These are phyloP conservation scores for Drosophila flavopinicola DNA, from an alignment of 2,888 invertebrate genomes.

Conservation along the genomic window DNA sequence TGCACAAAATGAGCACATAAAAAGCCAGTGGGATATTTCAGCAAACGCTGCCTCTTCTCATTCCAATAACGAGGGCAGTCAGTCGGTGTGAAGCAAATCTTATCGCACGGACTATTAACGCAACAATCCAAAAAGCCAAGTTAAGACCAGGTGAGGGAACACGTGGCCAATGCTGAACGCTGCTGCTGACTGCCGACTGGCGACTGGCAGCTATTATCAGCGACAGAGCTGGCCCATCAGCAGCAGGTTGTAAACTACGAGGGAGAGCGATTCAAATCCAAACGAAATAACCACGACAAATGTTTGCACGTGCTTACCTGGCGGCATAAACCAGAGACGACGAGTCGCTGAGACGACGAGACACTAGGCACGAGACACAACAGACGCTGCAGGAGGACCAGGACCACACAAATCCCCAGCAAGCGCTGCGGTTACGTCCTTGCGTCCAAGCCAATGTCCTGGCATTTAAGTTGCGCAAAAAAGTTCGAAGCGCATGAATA, in stretches of 20 bases:
- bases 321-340: constrained; percentile 60
- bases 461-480: constrained; percentile 61
- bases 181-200: constrained; percentile 8
- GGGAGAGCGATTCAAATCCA: constrained; percentile 71
- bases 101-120: constrained; percentile 71
- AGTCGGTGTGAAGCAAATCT: constrained; percentile 50
- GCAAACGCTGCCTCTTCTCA: constrained; percentile 24
- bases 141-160: constrained; percentile 58
- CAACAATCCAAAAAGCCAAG: constrained; percentile 68
- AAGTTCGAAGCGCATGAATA: constrained; percentile 63
- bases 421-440: constrained; percentile 38
- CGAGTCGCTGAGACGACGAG: constrained; percentile 13
- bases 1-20: constrained; percentile 3
- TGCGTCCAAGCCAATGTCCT: constrained; percentile 37
- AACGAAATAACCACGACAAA: constrained; percentile 78
- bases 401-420: constrained; percentile 40
- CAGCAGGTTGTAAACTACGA: constrained; percentile 72
- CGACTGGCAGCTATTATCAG: constrained; percentile 67
- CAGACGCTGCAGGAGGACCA: constrained; percentile 1
- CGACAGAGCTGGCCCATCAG: constrained; percentile 57
- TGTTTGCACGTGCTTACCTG: constrained; percentile 77
- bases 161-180: constrained; percentile 49
- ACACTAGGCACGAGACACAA: constrained; percentile 5
- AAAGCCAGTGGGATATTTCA: constrained; percentile 8
- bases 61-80: constrained; percentile 22